Percentiles rank a stretch among this genome's conserved stretches.
Conservation (phyloP, 2,797 vertebrate species). For the Chrosomus eos region DNA sequence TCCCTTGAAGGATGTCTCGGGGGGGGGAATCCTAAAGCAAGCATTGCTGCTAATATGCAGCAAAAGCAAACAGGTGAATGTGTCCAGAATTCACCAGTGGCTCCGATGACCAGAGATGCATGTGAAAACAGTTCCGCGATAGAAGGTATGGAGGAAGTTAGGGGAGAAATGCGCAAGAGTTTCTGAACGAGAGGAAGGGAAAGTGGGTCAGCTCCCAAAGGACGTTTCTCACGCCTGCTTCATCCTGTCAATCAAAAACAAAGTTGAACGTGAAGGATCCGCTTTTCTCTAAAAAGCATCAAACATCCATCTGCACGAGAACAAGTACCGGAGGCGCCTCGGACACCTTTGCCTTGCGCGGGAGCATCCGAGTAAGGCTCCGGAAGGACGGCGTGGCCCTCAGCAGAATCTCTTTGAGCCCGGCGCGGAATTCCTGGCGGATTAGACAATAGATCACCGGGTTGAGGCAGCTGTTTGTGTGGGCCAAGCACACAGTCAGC, state of each 20-base stretch:
- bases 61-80: conserved; percentile 15
- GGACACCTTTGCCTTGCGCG: conserved; percentile 75
- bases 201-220: conserved; percentile 63
- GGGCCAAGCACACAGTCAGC: conserved; percentile 81
- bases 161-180: conserved; percentile 9
- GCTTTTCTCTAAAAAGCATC: conserved; percentile 25
- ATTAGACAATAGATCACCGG: conserved; percentile 82
- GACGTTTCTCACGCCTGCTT: conserved; percentile 51
- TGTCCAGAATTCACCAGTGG: background rate
- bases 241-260: conserved; percentile 56
- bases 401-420: conserved; percentile 79
- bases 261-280: conserved; percentile 14
- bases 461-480: conserved; percentile 86
- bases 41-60: conserved; percentile 5
- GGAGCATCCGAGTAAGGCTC: conserved; percentile 71
- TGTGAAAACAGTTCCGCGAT: background rate
- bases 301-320: conserved; percentile 79
- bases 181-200: conserved; percentile 29
- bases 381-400: conserved; percentile 73
- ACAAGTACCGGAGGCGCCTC: conserved; percentile 77
- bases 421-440: conserved; percentile 78
- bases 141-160: conserved; percentile 16
- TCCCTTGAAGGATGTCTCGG: conserved; percentile 22
- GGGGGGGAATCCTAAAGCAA: conserved; percentile 10
- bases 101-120: background rate